These are phyloP conservation scores for Epizoanthus fatuus DNA, from an alignment of 92 coral and sea anemone genomes.

Conservation along the genomic window DNA sequence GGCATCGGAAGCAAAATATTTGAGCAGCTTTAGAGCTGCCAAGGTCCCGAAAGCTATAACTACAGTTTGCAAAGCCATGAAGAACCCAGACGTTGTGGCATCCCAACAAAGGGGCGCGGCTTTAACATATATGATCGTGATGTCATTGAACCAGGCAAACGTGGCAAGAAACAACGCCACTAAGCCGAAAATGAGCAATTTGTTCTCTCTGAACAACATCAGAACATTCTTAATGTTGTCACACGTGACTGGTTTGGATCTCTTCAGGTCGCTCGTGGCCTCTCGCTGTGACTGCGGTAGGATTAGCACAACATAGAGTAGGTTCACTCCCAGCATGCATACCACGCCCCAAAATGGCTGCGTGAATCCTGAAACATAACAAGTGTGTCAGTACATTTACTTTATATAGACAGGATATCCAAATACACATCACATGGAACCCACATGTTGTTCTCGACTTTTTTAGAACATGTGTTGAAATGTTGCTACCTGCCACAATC, in stretches of 20 bases:
- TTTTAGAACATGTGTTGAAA: too few species aligned
- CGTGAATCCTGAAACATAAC: conserved; percentile 49
- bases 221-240: conserved; percentile 26
- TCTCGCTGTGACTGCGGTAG: conserved; percentile 62
- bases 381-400: too few species aligned
- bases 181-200: conserved; percentile 26
- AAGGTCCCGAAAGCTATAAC: conserved; percentile 48
- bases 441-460: too few species aligned
- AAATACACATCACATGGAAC: too few species aligned
- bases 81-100: conserved; percentile 52
- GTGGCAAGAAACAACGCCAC: conserved; percentile 54
- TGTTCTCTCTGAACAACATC: conserved; percentile 28
- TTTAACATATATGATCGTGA: conserved; percentile 54
- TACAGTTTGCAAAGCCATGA: conserved; percentile 34
- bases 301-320: conserved; percentile 49
- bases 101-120: conserved; percentile 71
- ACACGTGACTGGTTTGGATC: conserved; percentile 29
- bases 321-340: conserved; percentile 31
- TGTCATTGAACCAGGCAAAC: conserved; percentile 55
- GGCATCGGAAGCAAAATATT: conserved; percentile 55
- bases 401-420: too few species aligned
- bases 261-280: conserved; percentile 22
- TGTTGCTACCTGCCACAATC: too few species aligned
- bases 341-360: conserved; percentile 74
- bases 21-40: conserved; percentile 51